Evolutionary conservation across 64 coral and sea anemone genomes (phyloP), one percentile per base, ranked within the genome.

Genomic region (Stichodactyla mertensii): DNA sequence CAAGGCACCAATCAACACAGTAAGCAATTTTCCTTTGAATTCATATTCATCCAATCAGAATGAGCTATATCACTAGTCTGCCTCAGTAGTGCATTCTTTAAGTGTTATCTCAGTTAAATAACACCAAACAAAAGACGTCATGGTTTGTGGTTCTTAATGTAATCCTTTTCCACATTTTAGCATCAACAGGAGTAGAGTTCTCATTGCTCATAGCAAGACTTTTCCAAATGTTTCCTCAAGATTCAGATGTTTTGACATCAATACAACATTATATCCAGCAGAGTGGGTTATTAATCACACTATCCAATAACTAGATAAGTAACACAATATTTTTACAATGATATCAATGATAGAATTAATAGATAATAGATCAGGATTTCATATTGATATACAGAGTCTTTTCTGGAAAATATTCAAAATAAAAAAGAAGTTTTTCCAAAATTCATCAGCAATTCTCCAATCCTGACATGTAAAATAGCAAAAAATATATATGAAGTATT

Each of bases 181-280:
- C 69, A 74, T 74, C 69, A 31, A 74, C 69, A 31, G 69, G 69
- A 36, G 69, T 74, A 14, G 69, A 74, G 69, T 74, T 74, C 24
- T 74, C 69, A 23, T 74, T 74, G 24, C 69, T 74, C 69, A 74
- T 74, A 23, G 69, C 69, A 74, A 74, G 20, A 23, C 69, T 74
- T 27, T 74, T 1, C 24, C 69, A 74, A 13, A 74, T 12, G 16
- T 74, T 74, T 31, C 11, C 7, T 14, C 69, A 74, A 74, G 69
- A 74, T 23, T 23, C 69, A 10, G 69, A 74, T 74, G 24, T 31
- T 74, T 74, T 74, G 69, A 31, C 26, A 27, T 74, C 10, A 74
- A 74, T 74, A 74, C 69, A 11, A 14, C 24, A 23, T 27, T 74
- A 20, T 19, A 27, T 74, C 12, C 0, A 2, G 69, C 22, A 36